Conservation (phyloP, 2,888 invertebrate genomes). For the Arrhopalites spinosus region DNA sequence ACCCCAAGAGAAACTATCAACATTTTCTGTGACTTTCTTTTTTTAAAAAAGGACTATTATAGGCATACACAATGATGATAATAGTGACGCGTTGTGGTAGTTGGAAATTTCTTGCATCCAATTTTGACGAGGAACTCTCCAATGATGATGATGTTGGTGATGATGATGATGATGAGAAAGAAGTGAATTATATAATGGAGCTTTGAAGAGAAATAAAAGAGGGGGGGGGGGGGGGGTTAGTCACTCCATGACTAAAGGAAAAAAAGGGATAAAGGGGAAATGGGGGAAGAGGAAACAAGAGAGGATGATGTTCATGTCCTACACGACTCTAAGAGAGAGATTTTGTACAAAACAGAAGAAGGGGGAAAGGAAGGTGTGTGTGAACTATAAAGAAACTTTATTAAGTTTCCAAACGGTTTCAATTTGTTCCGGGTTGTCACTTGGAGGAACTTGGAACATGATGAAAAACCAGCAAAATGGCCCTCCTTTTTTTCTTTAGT, state of each 20-base stretch:
- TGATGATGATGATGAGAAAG: not conserved
- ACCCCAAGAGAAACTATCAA: too few species aligned
- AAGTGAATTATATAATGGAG: not conserved
- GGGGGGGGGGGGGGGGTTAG: not conserved
- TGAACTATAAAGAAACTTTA: constrained; percentile 32
- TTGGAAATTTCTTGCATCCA: not conserved
- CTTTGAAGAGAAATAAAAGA: not conserved
- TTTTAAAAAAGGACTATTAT: not conserved
- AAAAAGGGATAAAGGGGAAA: not conserved
- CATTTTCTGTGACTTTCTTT: too few species aligned
- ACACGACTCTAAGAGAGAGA: too few species aligned
- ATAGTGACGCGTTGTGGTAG: not conserved
- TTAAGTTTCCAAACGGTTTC: constrained; percentile 41
- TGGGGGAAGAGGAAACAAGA: not conserved
- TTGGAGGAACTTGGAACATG: constrained; percentile 38
- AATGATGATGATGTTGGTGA: not conserved
- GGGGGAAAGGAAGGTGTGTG: not conserved
- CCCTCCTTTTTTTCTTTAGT: constrained; percentile 21
- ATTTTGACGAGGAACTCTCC: not conserved
- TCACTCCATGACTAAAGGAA: not conserved
- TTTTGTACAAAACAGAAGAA: not conserved
- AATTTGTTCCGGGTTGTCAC: constrained; percentile 50
- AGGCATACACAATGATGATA: not conserved
- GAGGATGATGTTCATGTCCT: not conserved
- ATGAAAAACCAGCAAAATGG: constrained; percentile 45